phyloP scores from a whole-genome alignment of 2,888 invertebrate species.

The Diploptera punctata region DNA sequence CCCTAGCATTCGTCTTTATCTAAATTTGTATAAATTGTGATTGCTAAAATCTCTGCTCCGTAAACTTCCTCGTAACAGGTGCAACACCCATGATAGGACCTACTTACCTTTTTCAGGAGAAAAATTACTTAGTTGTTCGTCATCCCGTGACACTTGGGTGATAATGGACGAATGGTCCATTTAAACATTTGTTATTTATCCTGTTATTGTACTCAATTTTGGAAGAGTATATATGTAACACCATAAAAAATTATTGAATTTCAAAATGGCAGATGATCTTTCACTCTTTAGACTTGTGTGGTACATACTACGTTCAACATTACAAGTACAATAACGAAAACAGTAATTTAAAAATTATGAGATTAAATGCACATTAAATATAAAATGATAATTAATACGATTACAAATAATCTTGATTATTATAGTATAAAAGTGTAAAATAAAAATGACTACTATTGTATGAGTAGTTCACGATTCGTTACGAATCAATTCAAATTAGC shows the following conservation, averaged over 20 bases:
- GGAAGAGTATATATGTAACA: constrained; percentile 43
- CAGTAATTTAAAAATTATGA: no score
- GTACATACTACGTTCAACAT: constrained; percentile 41
- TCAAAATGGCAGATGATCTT: constrained; percentile 49
- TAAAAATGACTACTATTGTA: no score
- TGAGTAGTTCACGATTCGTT: no score
- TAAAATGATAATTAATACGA: no score
- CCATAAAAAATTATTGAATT: constrained; percentile 42
- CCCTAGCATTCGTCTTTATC: no score
- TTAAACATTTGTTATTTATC: constrained; percentile 67
- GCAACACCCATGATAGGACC: constrained; percentile 43
- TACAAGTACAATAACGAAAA: no score
- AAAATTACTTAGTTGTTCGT: constrained; percentile 93
- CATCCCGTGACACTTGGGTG: constrained; percentile 97
- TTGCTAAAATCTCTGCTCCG: not conserved
- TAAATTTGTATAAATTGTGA: no score
- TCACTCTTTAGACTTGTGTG: constrained; percentile 45
- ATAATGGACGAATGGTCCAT: constrained; percentile 99
- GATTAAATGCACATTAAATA: no score
- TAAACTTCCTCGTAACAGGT: constrained; percentile 39
- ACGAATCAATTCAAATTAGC: no score
- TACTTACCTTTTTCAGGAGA: constrained; percentile 89
- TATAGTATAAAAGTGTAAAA: no score
- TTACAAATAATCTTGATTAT: no score
- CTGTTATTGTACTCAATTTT: constrained; percentile 43